Evolutionary conservation across 2,888 invertebrate genomes (phyloP).

Genomic region (Drosophila siamana): DNA sequence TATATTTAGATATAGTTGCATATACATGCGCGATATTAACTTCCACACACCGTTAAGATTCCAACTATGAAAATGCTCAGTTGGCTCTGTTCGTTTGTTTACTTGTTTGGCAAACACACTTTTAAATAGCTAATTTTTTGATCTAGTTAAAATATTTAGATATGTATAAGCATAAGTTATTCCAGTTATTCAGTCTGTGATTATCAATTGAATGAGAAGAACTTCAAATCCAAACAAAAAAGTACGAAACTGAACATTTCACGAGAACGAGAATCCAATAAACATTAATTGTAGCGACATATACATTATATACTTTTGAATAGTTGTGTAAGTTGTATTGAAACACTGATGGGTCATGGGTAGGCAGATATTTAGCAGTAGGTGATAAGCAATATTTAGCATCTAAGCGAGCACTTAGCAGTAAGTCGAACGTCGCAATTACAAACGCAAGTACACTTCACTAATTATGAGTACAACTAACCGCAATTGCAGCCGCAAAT

Average conservation of each 20-base stretch:
- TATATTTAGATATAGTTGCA: no score
- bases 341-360: constrained; percentile 72
- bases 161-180: constrained; percentile 57
- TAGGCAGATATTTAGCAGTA: constrained; percentile 79
- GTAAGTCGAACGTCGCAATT: constrained; percentile 68
- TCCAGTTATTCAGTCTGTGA: constrained; percentile 78
- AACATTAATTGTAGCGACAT: constrained; percentile 31
- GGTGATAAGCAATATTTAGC: constrained; percentile 64
- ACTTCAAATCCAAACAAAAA: constrained; percentile 59
- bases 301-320: constrained; percentile 24
- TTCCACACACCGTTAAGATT: constrained; percentile 36
- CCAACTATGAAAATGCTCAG: constrained; percentile 41
- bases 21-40: background rate
- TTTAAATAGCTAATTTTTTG: constrained; percentile 72
- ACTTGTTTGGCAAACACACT: constrained; percentile 12
- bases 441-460: constrained; percentile 29
- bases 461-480: constrained; percentile 71
- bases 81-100: constrained; percentile 35
- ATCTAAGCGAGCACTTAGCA: constrained; percentile 43
- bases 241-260: constrained; percentile 74
- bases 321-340: constrained; percentile 35
- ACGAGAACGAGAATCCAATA: constrained; percentile 40
- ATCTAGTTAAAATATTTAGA: constrained; percentile 48
- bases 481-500: constrained; percentile 22
- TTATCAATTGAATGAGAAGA: constrained; percentile 63